Percentiles rank a stretch among this genome's conserved stretches.
Conservation (phyloP, 2,888 invertebrate genomes). For the Amiota communis region DNA sequence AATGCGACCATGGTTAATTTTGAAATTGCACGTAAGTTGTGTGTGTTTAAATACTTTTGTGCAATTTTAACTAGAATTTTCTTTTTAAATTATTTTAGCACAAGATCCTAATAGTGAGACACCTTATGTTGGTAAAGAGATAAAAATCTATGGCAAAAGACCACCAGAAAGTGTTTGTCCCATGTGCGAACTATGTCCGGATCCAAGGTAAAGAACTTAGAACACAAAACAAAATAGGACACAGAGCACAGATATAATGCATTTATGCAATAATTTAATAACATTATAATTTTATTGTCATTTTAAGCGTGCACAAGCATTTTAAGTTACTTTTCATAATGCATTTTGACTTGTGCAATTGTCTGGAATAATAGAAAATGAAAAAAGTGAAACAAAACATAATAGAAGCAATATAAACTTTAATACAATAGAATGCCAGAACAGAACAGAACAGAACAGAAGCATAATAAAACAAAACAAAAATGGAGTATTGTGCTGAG, state of each 20-base stretch:
- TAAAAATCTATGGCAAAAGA: constrained; percentile 76
- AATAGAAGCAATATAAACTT: too few species aligned
- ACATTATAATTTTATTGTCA: constrained; percentile 22
- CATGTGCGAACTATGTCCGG: constrained; percentile 78
- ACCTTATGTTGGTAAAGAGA: constrained; percentile 73
- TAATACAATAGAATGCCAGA: too few species aligned
- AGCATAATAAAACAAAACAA: too few species aligned
- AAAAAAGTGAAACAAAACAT: not conserved
- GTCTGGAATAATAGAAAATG: constrained; percentile 26
- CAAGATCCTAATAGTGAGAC: constrained; percentile 75
- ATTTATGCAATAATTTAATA: constrained; percentile 1
- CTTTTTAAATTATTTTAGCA: constrained; percentile 53
- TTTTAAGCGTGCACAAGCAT: constrained; percentile 2
- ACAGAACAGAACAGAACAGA: too few species aligned
- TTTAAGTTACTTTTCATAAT: constrained; percentile 7
- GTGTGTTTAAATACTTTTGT: not conserved
- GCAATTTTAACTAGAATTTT: not conserved
- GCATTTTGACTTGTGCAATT: constrained; percentile 21
- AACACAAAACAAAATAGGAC: not conserved
- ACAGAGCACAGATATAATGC: too few species aligned
- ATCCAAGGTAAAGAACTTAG: constrained; percentile 69
- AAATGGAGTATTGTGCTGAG: too few species aligned
- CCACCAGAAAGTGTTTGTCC: constrained; percentile 79
- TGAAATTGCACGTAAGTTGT: constrained; percentile 78
- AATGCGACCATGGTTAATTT: constrained; percentile 85